Conservation (phyloP, 1,140 invertebrate species). For the Samia ricini region DNA sequence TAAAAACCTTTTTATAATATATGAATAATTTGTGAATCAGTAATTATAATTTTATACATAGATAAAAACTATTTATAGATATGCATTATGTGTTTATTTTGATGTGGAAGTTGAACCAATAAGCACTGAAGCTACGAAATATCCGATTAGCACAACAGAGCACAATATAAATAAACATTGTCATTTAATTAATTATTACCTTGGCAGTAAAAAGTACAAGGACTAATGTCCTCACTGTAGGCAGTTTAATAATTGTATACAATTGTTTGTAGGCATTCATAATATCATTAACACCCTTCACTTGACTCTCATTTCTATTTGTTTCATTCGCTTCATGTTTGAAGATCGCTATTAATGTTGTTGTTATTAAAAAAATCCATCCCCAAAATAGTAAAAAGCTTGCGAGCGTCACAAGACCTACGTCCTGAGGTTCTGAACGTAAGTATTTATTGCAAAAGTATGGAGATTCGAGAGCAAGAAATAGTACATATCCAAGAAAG, state of each 20-base stretch:
- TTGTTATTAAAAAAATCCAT: conserved; percentile 92
- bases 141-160: no score
- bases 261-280: conserved; percentile 91
- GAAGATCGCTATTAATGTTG: conserved; percentile 92
- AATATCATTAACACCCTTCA: conserved; percentile 77
- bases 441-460: conserved; percentile 98
- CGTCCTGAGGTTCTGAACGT: conserved; percentile 82
- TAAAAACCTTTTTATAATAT: no score
- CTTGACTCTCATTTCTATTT: conserved; percentile 39
- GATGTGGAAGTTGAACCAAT: no score
- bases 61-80: no score
- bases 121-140: no score
- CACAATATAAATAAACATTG: no score
- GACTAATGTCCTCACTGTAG: conserved; percentile 87
- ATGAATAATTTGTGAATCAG: no score
- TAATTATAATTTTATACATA: no score
- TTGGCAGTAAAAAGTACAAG: conserved; percentile 94
- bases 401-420: conserved; percentile 91
- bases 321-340: conserved; percentile 87
- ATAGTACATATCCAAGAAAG: conserved; percentile 98
- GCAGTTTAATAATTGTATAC: conserved; percentile 90
- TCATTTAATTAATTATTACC: conserved; percentile 72
- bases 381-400: conserved; percentile 99
- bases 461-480: conserved; percentile 97
- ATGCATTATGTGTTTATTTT: no score